Base-by-base conservation (phyloP, 2,797 vertebrate species). In the Spea hammondii region DNA sequence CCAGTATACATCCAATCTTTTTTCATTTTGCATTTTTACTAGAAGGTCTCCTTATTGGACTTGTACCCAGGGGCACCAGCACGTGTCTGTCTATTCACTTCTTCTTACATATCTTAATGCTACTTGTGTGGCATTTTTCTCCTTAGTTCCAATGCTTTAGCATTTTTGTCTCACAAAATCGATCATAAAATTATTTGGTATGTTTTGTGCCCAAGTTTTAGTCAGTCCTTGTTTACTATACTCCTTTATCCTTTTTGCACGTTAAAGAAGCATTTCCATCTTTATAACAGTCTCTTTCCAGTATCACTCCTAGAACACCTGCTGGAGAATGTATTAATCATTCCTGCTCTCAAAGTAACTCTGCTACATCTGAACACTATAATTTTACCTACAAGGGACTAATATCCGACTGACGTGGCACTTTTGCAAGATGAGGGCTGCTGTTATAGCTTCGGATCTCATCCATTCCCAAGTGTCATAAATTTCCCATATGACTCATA, bases 281-380 rank as follows among this genome's bases (percentile, higher is more conserved):
- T 55, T 77, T 62, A 48, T 45, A 62, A 60, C 49, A 14, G 9
- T 76, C 48, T 70, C 62, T 51, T 57, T 44, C 47, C 47, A 51
- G 7, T 60, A 47, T 59, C 47, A 62, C 57, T 62, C 49, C 66
- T 77, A 47, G 70, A 53, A 66, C 66, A 77, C 75, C 75, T 77
- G 75, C 66, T 62, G 62, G 55, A 77, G 49, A 77, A 62, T 45
- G 53, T 14, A 70, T 77, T 62, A 77, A 62, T 70, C 55, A 59
- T 45, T 50, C 10, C 48, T 10, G 46, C 5, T 55, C 59, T 17
- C 62, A 51, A 60, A 62, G 55, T 49, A 50, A 5, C 11, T 11
- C n/a, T 48, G 12, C 4, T 76, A 76, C 65, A 48, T 50, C 45
- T 11, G 54, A 59, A 60, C 65, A 68, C 55, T 13, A 57, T 13